Percentiles rank a stretch among this genome's conserved stretches.
These are phyloP conservation scores for Eudemis profundana DNA, from an alignment of 2,888 invertebrate species.

Conservation along the genomic window DNA sequence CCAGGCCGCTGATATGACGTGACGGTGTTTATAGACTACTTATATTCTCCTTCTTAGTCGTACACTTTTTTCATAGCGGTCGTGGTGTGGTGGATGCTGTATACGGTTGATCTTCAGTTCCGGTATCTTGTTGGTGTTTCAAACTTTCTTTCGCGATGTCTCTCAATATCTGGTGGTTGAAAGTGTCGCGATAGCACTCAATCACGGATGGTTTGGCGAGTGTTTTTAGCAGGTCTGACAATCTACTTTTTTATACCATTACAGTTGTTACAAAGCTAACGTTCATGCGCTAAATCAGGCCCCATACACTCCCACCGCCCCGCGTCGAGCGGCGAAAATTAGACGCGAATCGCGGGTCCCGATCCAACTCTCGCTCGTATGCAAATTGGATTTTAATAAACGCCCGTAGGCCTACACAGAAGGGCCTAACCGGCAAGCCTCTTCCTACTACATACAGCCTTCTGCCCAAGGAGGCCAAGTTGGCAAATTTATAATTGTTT, in stretches of 20 bases:
- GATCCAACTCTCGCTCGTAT: constrained; percentile 12
- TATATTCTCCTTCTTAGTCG: too few species aligned
- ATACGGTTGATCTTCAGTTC: too few species aligned
- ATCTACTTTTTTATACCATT: neutral
- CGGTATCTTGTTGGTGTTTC: too few species aligned
- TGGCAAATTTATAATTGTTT: constrained; percentile 18
- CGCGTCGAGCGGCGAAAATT: constrained; percentile 14
- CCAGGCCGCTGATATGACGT: too few species aligned
- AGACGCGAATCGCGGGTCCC: constrained; percentile 10
- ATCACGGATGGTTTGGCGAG: too few species aligned
- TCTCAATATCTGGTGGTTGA: too few species aligned
- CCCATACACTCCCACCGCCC: neutral
- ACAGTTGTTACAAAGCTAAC: neutral
- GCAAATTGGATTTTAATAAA: constrained; percentile 26
- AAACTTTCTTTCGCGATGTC: too few species aligned
- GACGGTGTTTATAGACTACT: too few species aligned
- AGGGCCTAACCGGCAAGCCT: neutral
- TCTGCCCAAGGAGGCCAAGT: neutral
- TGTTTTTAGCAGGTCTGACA: too few species aligned
- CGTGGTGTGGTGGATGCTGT: too few species aligned
- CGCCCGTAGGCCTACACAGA: neutral
- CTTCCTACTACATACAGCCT: neutral
- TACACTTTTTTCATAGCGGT: too few species aligned
- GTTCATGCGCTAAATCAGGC: neutral
- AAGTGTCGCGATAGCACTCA: too few species aligned